Conservation (phyloP, 2,888 invertebrate species). For the Sinhomidia bicolor region DNA sequence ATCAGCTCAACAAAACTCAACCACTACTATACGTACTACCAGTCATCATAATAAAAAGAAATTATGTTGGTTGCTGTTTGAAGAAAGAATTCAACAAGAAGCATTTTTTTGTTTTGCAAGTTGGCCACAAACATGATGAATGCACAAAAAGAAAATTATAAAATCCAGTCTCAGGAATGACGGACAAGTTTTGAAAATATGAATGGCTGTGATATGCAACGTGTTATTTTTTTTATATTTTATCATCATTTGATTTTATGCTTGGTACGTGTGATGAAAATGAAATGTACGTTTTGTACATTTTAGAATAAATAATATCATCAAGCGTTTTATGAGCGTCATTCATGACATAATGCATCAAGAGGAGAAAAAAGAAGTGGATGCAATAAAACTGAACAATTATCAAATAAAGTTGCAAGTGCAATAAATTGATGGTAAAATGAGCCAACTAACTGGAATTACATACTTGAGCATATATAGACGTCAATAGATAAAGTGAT, state of each 20-base stretch:
- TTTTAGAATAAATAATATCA: constrained; percentile 3
- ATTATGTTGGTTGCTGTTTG: constrained; percentile 24
- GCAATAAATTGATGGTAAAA: constrained; percentile 1
- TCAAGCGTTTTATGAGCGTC: constrained; percentile 14
- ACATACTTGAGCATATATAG: not conserved
- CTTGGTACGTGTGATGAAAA: constrained; percentile 16
- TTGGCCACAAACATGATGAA: not conserved
- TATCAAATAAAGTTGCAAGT: constrained; percentile 13
- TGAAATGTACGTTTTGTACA: not conserved
- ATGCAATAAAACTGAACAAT: constrained; percentile 18
- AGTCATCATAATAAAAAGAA: constrained; percentile 27
- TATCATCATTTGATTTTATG: constrained; percentile 34
- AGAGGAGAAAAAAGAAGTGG: not conserved
- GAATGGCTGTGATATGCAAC: not conserved
- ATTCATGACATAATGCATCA: not conserved
- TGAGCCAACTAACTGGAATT: constrained; percentile 15
- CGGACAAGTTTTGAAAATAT: constrained; percentile 37
- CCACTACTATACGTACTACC: not conserved
- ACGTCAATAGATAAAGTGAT: not conserved
- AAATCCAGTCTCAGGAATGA: constrained; percentile 18
- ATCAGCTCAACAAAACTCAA: not conserved
- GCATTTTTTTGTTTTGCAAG: not conserved
- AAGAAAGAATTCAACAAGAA: constrained; percentile 10
- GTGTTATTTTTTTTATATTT: constrained; percentile 26
- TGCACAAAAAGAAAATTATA: not conserved